Evolutionary conservation across 2,113 vertebrate genomes (phyloP).

Genomic region (Paradisaea rubra): DNA sequence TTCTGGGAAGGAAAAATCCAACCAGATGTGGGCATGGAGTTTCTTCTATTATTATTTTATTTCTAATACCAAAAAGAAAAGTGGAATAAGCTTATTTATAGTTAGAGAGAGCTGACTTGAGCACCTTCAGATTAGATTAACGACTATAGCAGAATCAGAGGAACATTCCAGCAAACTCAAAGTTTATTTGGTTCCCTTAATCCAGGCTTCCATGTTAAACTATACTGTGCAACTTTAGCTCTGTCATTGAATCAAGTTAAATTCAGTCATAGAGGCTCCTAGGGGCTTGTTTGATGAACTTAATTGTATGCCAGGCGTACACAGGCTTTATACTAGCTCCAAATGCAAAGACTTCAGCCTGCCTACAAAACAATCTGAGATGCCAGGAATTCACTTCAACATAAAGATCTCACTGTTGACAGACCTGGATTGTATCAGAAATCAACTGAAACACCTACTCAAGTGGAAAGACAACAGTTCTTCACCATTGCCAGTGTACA

Average conservation of each 20-base stretch:
- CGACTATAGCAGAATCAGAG: background rate
- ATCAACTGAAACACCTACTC: background rate
- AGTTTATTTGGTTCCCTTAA: background rate
- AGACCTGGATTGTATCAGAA: background rate
- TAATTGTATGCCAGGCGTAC: background rate
- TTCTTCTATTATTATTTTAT: background rate
- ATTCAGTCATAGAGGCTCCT: background rate
- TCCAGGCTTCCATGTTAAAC: background rate
- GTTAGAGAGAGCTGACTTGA: background rate
- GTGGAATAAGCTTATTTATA: background rate
- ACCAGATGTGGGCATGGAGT: fast-evolving
- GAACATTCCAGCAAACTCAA: background rate
- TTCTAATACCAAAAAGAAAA: background rate
- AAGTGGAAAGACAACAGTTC: background rate
- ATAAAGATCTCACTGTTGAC: background rate
- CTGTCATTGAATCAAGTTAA: background rate
- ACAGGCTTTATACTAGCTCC: background rate
- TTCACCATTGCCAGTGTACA: background rate
- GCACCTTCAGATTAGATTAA: background rate
- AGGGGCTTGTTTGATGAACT: background rate
- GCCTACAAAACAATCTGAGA: background rate
- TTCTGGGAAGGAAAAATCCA: background rate
- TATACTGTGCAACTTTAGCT: background rate
- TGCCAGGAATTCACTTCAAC: background rate
- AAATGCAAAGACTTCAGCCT: background rate